These are phyloP conservation scores for Actinernus sp. DNA, from an alignment of 92 coral and sea anemone genomes.

Conservation along the genomic window DNA sequence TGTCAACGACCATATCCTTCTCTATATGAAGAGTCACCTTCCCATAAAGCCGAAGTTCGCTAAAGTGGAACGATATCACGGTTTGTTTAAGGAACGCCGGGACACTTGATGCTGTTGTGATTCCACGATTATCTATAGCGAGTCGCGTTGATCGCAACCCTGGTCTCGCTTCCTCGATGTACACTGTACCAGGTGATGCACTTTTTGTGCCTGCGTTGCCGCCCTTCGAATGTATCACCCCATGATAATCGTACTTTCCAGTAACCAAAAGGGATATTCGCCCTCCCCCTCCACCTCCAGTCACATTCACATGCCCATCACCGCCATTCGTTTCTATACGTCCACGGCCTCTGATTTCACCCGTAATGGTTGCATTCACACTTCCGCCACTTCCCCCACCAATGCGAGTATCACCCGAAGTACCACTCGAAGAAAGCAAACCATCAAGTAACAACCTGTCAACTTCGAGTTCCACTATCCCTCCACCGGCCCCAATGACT, in stretches of 20 bases:
- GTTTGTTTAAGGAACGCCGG: constrained; percentile 45
- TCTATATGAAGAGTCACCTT: constrained; percentile 31
- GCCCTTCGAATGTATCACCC: constrained; percentile 43
- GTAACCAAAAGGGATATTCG: constrained; percentile 35
- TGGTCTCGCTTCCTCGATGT: constrained; percentile 28
- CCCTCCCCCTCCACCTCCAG: constrained; percentile 68
- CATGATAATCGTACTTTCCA: constrained; percentile 25
- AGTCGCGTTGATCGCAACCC: constrained; percentile 44
- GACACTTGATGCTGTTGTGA: constrained; percentile 17
- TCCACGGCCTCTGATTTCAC: constrained; percentile 53
- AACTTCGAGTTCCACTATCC: constrained; percentile 41
- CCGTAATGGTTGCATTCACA: constrained; percentile 18
- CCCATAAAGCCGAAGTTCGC: constrained; percentile 40
- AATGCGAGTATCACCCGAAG: constrained; percentile 17
- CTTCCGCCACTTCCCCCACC: constrained; percentile 81
- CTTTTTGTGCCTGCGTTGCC: constrained; percentile 35
- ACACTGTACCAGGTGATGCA: constrained; percentile 74
- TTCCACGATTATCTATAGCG: constrained; percentile 31
- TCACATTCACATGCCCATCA: not conserved
- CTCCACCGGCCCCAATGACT: constrained; percentile 61
- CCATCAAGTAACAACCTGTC: constrained; percentile 37
- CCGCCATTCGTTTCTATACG: constrained; percentile 46
- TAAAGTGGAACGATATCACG: constrained; percentile 31
- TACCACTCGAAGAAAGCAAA: constrained; percentile 51
- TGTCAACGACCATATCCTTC: constrained; percentile 36